A percentile compares a stretch with the other conserved stretches of the same genome.
Evolutionary conservation across 2,888 invertebrate species (phyloP).

Genomic region (Brachypalpus laphriformis): DNA sequence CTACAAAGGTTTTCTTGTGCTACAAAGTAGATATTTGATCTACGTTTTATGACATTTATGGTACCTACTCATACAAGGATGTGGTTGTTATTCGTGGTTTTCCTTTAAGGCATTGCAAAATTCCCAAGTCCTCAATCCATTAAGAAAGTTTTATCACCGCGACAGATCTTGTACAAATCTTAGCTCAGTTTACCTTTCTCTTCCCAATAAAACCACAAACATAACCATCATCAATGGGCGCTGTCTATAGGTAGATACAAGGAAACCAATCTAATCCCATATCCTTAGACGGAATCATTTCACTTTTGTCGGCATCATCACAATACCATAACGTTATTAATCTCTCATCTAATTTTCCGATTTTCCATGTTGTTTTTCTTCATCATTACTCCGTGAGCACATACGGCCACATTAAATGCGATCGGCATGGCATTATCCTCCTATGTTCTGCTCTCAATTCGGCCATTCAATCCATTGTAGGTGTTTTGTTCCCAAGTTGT

Average conservation of each 20-base stretch:
- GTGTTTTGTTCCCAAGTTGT: constrained; percentile 44
- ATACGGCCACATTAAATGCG: constrained; percentile 49
- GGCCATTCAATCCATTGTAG: constrained; percentile 48
- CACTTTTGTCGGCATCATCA: constrained; percentile 54
- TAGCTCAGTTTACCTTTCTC: neutral
- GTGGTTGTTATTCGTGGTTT: no score
- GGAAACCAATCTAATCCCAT: constrained; percentile 22
- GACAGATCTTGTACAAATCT: neutral
- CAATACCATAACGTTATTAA: constrained; percentile 60
- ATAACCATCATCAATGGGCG: constrained; percentile 34
- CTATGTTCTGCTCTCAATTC: constrained; percentile 62
- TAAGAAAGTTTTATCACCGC: neutral
- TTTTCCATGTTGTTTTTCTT: constrained; percentile 56
- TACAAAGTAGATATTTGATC: no score
- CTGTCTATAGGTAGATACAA: neutral
- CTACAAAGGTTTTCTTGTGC: no score
- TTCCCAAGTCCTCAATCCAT: neutral
- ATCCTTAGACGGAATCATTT: constrained; percentile 12
- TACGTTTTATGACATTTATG: no score
- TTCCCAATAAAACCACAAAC: neutral
- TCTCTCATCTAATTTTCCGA: constrained; percentile 71
- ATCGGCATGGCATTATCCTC: constrained; percentile 65
- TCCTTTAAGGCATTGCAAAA: neutral
- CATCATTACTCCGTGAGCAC: constrained; percentile 6
- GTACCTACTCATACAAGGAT: no score